Base-by-base conservation (phyloP, 2,797 vertebrate species). In the Epinephelus coioides region DNA sequence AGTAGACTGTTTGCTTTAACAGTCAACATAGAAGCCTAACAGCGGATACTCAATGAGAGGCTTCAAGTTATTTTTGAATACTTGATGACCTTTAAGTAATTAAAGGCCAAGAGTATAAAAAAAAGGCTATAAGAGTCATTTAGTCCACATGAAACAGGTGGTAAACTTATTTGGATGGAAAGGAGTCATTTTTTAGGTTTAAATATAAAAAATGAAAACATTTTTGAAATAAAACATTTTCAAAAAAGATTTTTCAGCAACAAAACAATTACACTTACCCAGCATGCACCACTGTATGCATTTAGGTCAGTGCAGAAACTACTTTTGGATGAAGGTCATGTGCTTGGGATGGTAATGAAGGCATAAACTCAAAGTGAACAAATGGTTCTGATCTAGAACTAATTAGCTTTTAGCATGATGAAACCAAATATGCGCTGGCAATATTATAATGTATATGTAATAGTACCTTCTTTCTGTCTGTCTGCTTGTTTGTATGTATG, bases 1-100 rank as follows among this genome's bases (percentile, higher is more conserved):
- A 51, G 44, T 46, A n/a, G 9, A 60, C 50, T 49, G 75, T 83
- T 83, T 76, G 47, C 49, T 88, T 76, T 79, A 69, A 73, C 50
- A 81, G 59, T 67, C 23, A 51, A 49, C n/a, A 50, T 46, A 14
- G 23, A 66, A 23, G 53, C 19, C 17, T 7, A 19, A 56, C 14
- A 65, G 23, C 46, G 53, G 60, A 43, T 1, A 23, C 18, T 68
- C 3, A 49, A 6, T 27, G 38, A 50, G 13, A n/a, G 30, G 2
- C 19, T 43, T 18, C 3, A 10, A 7, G 10, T 30, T 69, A 53
- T 51, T 63, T 70, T 54, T 27, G 10, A 55, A 57, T 8, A 59
- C 13, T 14, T 68, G 21, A 57, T 17, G 21, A 69, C 15, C 18
- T 76, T 75, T 21, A 18, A 38, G 56, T 3, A 65, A 53, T 76